These are phyloP conservation scores for Delphinapterus leucas DNA, from an alignment of 2,113 vertebrate genomes.

Conservation along the genomic window DNA sequence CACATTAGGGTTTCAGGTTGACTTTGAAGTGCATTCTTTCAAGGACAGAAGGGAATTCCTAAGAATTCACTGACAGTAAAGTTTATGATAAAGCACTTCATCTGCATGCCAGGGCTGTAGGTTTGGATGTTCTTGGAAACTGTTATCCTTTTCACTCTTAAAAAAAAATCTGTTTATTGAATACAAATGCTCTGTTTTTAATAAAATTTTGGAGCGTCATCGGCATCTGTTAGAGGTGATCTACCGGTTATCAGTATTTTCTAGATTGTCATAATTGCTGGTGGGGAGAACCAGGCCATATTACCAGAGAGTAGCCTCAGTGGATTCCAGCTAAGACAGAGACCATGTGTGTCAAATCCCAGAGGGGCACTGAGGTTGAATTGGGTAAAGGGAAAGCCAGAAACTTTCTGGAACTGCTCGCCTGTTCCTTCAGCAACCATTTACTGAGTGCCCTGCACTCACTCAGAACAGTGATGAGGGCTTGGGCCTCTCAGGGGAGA, in stretches of 20 bases:
- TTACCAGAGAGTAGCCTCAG: fast-evolving
- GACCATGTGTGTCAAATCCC: background rate
- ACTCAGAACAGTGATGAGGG: background rate
- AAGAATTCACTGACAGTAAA: background rate
- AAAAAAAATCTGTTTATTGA: background rate
- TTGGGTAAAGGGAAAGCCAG: background rate
- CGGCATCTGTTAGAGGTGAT: background rate
- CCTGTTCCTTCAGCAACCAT: background rate
- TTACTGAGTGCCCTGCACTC: background rate
- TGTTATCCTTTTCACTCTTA: background rate
- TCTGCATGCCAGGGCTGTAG: background rate
- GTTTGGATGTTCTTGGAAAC: background rate
- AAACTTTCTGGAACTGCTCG: background rate
- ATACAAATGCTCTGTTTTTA: background rate
- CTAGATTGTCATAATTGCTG: background rate
- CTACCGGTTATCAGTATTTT: fast-evolving
- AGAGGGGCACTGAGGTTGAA: background rate
- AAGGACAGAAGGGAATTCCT: slow-evolving; percentile 43
- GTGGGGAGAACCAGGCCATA: background rate
- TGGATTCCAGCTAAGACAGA: background rate
- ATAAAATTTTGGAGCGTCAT: background rate
- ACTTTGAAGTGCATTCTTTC: slow-evolving; percentile 23
- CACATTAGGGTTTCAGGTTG: slow-evolving; percentile 35
- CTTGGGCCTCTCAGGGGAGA: too few relatives aligned
- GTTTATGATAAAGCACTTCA: background rate